phyloP scores from a whole-genome alignment of 2,888 invertebrate species.

The Andrena fulva region DNA sequence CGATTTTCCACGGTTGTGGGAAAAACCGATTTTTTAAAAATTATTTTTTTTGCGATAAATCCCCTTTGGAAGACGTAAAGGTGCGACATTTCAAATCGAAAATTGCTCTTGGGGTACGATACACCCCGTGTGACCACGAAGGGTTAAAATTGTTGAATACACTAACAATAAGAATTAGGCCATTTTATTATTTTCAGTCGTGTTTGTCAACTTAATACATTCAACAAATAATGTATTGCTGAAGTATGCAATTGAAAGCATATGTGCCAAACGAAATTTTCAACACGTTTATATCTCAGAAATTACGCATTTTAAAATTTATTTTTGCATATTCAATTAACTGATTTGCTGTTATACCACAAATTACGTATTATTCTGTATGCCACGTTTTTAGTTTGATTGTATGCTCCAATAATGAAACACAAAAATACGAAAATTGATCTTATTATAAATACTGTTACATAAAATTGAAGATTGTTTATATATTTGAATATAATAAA shows the following conservation, averaged over 20 bases:
- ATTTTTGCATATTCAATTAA: neutral
- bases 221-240: neutral
- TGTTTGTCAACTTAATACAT: neutral
- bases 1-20: no score
- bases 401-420: slow-evolving; percentile 31
- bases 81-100: no score
- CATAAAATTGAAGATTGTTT: slow-evolving; percentile 10
- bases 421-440: slow-evolving; percentile 20
- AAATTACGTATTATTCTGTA: neutral
- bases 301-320: no score
- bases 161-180: neutral
- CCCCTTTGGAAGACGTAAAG: no score
- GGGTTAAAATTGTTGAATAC: neutral
- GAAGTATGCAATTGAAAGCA: no score
- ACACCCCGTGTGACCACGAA: no score
- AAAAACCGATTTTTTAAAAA: no score
- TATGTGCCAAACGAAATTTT: no score
- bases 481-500: slow-evolving; percentile 23
- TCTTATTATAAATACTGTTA: slow-evolving; percentile 14
- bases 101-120: no score
- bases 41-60: no score
- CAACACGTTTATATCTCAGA: no score
- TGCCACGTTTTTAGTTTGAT: slow-evolving; percentile 24
- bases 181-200: no score
- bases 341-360: neutral